Base-by-base conservation (phyloP, 64 coral and sea anemone genomes). In the Dendronephthya gigantea region DNA sequence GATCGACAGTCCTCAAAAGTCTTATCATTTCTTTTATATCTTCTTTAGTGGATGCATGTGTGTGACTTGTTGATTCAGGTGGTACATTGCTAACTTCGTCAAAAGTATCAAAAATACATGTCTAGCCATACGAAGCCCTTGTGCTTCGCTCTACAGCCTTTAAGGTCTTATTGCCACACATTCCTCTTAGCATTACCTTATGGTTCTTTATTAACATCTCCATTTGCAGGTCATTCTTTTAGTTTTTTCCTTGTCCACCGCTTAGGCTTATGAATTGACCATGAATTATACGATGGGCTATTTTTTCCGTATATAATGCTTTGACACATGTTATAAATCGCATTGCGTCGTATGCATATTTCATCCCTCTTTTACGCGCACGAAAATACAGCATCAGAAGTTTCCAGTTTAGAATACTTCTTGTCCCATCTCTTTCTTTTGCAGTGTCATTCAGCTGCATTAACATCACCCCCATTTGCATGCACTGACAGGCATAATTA, bases 361-460 rank as follows among this genome's bases (percentile, higher is more conserved):
- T 93, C 85, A 90, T 90, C 0, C 84, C 92, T 33, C 79, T 85
- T 0, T 83, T 12, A 14, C 88, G 16, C 9, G 47, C 69, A 40
- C 92, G 48, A 79, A 85, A 93, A 28, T 90, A 93, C 0, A 87
- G 48, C 84, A 93, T 84, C 0, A 93, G 82, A 0, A 90, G 50
- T 39, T 93, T 90, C 88, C 92, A 93, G 40, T 93, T 93, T 6
- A 68, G 50, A 22, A 93, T 11, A 38, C 85, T 87, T 16, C 88
- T 39, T 40, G 69, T 14, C 0, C 85, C 92, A 93, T 93, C 88
- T 25, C 85, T 88, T 84, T 93, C 92, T 11, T 37, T 2, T 59
- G 89, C 92, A 29, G 92, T 93, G 37, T 93, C 88, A 90, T 93
- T 85, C 8, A 93, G 40, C 38, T 93, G 88, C 92, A 90, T 85